These are phyloP conservation scores for Eleginops maclovinus DNA, from an alignment of 2,113 vertebrate species.

Conservation along the genomic window DNA sequence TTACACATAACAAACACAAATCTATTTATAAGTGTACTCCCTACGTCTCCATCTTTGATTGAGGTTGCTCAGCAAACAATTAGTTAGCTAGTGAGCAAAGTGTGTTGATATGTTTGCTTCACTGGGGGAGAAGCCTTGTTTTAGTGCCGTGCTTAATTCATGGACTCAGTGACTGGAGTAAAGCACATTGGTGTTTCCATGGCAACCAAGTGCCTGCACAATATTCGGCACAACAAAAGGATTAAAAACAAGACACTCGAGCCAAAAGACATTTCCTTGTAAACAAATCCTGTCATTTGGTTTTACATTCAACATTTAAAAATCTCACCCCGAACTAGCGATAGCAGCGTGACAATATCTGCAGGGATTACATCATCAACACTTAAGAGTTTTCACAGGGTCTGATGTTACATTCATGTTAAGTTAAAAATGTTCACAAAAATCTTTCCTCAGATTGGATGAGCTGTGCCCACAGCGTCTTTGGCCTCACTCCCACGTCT, in stretches of 20 bases:
- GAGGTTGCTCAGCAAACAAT: constrained; percentile 23
- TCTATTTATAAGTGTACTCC: constrained; percentile 4
- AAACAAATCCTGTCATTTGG: constrained; percentile 39
- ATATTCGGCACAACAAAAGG: constrained; percentile 64
- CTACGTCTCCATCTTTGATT: neutral
- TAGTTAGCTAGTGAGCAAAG: constrained; percentile 17
- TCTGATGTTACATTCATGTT: constrained; percentile 14
- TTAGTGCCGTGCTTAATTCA: constrained; percentile 71
- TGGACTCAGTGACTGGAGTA: constrained; percentile 65
- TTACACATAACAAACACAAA: constrained; percentile 31
- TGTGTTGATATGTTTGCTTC: constrained; percentile 36
- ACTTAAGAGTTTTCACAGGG: constrained; percentile 6
- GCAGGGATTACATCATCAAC: constrained; percentile 25
- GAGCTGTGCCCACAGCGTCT: constrained; percentile 58
- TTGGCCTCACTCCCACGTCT: constrained; percentile 48
- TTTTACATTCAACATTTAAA: constrained; percentile 17
- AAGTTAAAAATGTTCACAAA: constrained; percentile 50
- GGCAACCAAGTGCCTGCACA: constrained; percentile 77
- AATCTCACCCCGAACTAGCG: constrained; percentile 38
- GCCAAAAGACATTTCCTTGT: constrained; percentile 57
- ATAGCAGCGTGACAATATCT: constrained; percentile 14
- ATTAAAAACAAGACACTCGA: constrained; percentile 40
- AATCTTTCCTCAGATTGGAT: constrained; percentile 69
- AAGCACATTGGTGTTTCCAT: constrained; percentile 79
- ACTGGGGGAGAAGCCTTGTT: constrained; percentile 43